These are phyloP conservation scores for Tragelaphus strepsiceros DNA, from an alignment of 2,113 vertebrate species.

Conservation along the genomic window DNA sequence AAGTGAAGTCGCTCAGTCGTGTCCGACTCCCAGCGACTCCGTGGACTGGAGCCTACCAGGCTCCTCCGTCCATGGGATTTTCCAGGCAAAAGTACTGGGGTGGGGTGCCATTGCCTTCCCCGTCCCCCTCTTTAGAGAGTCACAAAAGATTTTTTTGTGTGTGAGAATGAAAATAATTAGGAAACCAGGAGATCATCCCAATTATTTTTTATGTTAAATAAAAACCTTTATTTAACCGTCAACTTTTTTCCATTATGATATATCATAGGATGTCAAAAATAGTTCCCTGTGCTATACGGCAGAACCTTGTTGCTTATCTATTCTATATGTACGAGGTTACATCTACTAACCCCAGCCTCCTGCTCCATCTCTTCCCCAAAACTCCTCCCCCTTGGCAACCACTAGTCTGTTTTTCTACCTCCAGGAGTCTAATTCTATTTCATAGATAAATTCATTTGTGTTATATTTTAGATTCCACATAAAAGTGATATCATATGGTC, in stretches of 20 bases:
- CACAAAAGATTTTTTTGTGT: neutral
- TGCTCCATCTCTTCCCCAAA: neutral
- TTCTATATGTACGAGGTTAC: neutral
- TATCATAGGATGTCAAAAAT: neutral
- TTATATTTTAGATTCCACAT: neutral
- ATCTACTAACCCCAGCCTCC: neutral
- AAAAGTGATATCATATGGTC: neutral
- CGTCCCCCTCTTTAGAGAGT: neutral
- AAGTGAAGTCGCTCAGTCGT: too few species aligned
- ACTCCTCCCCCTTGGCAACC: neutral
- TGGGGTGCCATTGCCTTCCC: too few species aligned
- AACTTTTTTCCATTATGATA: neutral
- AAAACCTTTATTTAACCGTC: neutral
- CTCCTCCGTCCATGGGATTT: too few species aligned
- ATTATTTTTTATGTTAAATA: neutral
- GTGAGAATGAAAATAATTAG: neutral
- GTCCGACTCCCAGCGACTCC: too few species aligned
- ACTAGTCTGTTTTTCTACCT: neutral
- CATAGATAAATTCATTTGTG: neutral
- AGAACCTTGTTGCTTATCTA: neutral
- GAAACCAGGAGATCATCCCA: neutral
- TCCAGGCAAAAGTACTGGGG: too few species aligned
- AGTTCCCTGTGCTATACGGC: neutral
- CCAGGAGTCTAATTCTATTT: neutral
- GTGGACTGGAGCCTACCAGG: too few species aligned